phyloP scores from a whole-genome alignment of 2,888 invertebrate genomes.

The Agriopis leucophaearia region DNA sequence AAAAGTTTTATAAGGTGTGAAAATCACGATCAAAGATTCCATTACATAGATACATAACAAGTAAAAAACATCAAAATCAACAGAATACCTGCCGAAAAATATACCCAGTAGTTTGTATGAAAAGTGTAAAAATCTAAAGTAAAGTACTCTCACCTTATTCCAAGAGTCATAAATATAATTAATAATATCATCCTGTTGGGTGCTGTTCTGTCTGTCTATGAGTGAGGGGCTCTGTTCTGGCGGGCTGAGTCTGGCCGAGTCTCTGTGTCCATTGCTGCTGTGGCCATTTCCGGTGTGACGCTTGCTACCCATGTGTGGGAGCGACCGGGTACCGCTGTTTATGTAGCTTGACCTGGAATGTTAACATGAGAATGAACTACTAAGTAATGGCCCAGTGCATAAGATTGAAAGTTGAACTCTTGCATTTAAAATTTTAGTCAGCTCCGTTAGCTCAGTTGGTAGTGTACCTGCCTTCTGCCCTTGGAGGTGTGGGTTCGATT shows the following conservation, averaged over 20 bases:
- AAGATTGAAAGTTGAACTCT: too few relatives aligned
- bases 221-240: conserved; percentile 65
- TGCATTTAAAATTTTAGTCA: background rate
- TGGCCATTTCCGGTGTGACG: conserved; percentile 48
- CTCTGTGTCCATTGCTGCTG: conserved; percentile 55
- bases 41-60: too few relatives aligned
- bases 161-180: conserved; percentile 93
- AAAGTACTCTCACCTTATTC: conserved; percentile 84
- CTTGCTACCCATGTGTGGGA: conserved; percentile 73
- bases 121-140: too few relatives aligned
- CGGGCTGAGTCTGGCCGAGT: conserved; percentile 72
- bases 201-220: conserved; percentile 47
- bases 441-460: too few relatives aligned
- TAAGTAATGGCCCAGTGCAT: too few relatives aligned
- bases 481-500: too few relatives aligned
- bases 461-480: too few relatives aligned
- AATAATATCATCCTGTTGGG: conserved; percentile 92
- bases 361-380: background rate
- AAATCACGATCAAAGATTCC: too few relatives aligned
- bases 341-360: conserved; percentile 75
- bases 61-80: too few relatives aligned
- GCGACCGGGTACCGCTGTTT: conserved; percentile 77
- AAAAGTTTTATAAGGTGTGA: too few relatives aligned
- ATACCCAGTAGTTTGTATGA: too few relatives aligned
- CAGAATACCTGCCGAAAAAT: too few relatives aligned